A percentile compares a stretch with the other conserved stretches of the same genome.
Evolutionary conservation across 2,113 vertebrate species (phyloP).

Genomic region (Labrus mixtus): DNA sequence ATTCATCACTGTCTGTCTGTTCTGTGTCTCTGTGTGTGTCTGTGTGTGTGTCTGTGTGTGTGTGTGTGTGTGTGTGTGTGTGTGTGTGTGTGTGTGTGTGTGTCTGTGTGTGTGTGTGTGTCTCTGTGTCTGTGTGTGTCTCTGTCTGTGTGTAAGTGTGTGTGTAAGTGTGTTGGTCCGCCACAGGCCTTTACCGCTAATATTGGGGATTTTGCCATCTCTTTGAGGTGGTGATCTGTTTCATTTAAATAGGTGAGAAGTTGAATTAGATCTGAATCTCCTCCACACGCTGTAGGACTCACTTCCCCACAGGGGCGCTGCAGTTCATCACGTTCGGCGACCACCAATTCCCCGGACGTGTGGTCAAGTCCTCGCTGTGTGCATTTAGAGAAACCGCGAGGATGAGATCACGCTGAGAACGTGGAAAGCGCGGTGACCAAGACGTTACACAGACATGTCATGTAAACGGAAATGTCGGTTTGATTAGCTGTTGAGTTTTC

Average conservation of each 20-base stretch:
- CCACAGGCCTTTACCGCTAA: conserved; percentile 47
- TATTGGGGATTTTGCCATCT: conserved; percentile 58
- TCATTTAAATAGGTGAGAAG: conserved; percentile 74
- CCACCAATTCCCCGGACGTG: conserved; percentile 48
- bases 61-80: conserved; percentile 35
- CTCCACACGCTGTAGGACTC: conserved; percentile 40
- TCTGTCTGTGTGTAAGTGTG: no score
- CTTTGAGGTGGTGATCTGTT: conserved; percentile 73
- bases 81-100: conserved; percentile 37
- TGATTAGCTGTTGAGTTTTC: conserved; percentile 18
- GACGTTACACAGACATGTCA: conserved; percentile 26
- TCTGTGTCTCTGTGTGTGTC: conserved; percentile 29
- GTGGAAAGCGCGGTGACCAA: conserved; percentile 13
- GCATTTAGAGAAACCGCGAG: conserved; percentile 2
- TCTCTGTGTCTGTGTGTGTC: conserved; percentile 33
- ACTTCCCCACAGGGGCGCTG: conserved; percentile 47
- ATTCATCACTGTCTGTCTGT: conserved; percentile 68
- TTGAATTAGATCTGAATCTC: conserved; percentile 60
- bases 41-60: conserved; percentile 33
- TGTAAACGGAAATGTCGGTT: conserved; percentile 26
- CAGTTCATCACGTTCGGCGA: conserved; percentile 57
- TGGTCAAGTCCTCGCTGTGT: conserved; percentile 39
- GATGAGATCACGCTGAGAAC: conserved; percentile 54
- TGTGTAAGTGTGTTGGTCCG: conserved; percentile 36
- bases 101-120: conserved; percentile 36